These are phyloP conservation scores for Embiotoca jacksoni DNA, from an alignment of 2,113 vertebrate genomes.

Conservation along the genomic window DNA sequence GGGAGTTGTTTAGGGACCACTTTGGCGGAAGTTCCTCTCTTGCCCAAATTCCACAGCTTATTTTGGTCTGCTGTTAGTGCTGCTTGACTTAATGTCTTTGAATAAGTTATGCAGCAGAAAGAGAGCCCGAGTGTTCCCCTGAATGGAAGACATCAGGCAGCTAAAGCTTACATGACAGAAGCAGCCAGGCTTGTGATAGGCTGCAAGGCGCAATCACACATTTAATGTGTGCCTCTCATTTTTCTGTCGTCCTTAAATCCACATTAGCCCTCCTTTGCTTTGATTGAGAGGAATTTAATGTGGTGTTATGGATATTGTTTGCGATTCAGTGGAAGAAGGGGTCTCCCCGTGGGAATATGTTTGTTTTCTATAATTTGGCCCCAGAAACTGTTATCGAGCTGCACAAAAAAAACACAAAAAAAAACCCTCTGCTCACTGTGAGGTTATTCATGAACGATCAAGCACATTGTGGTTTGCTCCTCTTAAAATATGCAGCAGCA, in stretches of 20 bases:
- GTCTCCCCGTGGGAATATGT: constrained; percentile 35
- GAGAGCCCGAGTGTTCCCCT: neutral
- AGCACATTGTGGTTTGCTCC: neutral
- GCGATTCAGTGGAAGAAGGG: constrained; percentile 28
- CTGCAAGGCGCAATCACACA: constrained; percentile 12
- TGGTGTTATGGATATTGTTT: constrained; percentile 36
- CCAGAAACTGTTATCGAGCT: constrained; percentile 34
- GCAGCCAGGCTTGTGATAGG: neutral
- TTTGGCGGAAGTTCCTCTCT: constrained; percentile 18
- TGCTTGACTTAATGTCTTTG: constrained; percentile 51
- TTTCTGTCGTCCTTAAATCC: neutral
- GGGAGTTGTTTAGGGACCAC: constrained; percentile 11
- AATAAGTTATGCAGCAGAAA: constrained; percentile 49
- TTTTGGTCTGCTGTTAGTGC: constrained; percentile 65
- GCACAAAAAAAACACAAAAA: constrained; percentile 9
- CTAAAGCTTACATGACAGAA: neutral
- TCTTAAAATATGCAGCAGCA: neutral
- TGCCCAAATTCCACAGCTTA: constrained; percentile 66
- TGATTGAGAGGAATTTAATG: constrained; percentile 26
- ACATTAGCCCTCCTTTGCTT: neutral
- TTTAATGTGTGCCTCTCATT: constrained; percentile 14
- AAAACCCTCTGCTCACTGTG: neutral
- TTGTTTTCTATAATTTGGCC: constrained; percentile 38
- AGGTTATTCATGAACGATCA: constrained; percentile 7
- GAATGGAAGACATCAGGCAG: constrained; percentile 16